A percentile compares a stretch with the other conserved stretches of the same genome.
These are phyloP conservation scores for Phyllotreta striolata DNA, from an alignment of 2,888 invertebrate genomes.

Conservation along the genomic window DNA sequence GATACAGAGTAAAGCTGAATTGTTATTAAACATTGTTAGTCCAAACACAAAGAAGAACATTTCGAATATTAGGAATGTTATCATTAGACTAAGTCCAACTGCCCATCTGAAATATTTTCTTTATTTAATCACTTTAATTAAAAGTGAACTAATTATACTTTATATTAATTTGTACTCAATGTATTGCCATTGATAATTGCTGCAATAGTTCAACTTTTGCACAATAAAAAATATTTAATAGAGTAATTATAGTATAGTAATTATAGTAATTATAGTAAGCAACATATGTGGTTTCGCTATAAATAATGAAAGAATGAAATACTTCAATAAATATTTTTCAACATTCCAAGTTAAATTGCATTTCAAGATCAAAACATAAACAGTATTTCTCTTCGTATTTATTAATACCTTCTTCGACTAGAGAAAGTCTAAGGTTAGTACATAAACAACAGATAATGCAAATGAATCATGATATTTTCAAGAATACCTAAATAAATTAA, in stretches of 20 bases:
- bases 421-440: no score
- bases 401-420: no score
- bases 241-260: no score
- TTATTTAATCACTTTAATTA: constrained; percentile 11
- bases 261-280: neutral
- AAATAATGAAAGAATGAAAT: constrained; percentile 8
- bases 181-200: neutral
- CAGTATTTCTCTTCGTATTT: no score
- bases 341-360: no score
- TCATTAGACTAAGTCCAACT: constrained; percentile 68
- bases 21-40: constrained; percentile 76
- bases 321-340: no score
- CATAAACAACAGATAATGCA: no score
- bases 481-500: no score
- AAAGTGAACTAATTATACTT: neutral
- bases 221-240: no score
- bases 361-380: no score
- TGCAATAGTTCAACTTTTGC: no score
- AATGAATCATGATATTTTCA: no score
- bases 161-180: neutral
- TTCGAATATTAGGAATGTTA: constrained; percentile 70
- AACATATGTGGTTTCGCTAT: neutral
- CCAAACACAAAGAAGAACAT: constrained; percentile 74
- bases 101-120: constrained; percentile 67
- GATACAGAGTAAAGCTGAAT: constrained; percentile 77